phyloP scores from a whole-genome alignment of 2,113 vertebrate species.

The Pomatostomus ruficeps region DNA sequence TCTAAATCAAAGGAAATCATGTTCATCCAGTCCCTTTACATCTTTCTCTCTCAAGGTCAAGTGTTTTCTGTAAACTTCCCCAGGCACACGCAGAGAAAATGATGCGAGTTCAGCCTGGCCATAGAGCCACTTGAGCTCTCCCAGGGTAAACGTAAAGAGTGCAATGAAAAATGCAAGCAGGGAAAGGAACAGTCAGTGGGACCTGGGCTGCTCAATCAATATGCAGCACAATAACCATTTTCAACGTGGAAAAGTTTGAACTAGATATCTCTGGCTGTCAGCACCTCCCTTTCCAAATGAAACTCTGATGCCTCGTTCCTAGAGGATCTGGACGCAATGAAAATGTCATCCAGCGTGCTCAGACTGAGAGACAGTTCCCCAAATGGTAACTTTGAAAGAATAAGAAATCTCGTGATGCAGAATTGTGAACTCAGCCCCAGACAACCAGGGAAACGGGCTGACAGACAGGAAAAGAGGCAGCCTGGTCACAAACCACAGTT shows the following conservation, averaged over 20 bases:
- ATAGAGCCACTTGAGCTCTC: not conserved
- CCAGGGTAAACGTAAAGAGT: fast-evolving
- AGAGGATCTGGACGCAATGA: not conserved
- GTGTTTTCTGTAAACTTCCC: not conserved
- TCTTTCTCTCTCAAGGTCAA: slow-evolving; percentile 1
- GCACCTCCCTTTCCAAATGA: not conserved
- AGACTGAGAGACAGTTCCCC: not conserved
- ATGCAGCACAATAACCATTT: not conserved
- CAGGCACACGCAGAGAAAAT: fast-evolving
- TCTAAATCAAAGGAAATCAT: slow-evolving; percentile 10
- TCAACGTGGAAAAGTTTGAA: not conserved
- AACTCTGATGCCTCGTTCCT: not conserved
- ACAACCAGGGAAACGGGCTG: not conserved
- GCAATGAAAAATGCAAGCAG: not conserved
- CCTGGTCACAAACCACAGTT: not conserved
- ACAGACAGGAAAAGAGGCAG: not conserved
- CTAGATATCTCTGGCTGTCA: not conserved
- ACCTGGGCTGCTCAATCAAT: not conserved
- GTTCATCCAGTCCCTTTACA: not conserved
- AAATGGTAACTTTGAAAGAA: not conserved
- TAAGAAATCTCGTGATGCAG: not conserved
- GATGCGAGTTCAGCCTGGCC: not conserved
- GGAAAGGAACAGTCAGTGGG: not conserved
- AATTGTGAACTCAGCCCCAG: not conserved
- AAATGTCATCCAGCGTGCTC: not conserved